A percentile compares a stretch with the other conserved stretches of the same genome.
phyloP scores from a whole-genome alignment of 1,140 invertebrate genomes.

The Metaphire vulgaris region DNA sequence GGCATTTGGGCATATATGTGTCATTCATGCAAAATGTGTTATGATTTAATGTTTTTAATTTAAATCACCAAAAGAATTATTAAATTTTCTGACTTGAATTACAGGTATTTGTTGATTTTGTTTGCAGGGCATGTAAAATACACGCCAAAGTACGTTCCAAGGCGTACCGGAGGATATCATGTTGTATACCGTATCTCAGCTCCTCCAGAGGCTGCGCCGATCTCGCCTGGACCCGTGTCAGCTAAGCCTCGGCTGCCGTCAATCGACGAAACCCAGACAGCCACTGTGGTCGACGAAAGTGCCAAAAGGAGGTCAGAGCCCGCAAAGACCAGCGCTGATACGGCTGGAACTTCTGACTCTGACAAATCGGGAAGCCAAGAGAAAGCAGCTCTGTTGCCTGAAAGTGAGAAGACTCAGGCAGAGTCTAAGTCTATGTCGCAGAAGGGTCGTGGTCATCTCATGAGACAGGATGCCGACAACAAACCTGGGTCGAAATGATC shows the following conservation, averaged over 20 bases:
- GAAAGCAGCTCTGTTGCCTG: background rate
- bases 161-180: background rate
- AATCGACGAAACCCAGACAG: background rate
- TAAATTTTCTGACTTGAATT: too few species aligned
- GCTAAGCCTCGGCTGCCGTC: background rate
- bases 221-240: too few species aligned
- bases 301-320: too few species aligned
- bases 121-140: background rate
- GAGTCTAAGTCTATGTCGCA: background rate
- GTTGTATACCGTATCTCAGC: background rate
- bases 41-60: too few species aligned
- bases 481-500: too few species aligned
- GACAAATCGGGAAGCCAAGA: too few species aligned
- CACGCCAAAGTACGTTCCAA: background rate
- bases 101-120: background rate
- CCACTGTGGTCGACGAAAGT: background rate
- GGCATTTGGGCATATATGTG: too few species aligned
- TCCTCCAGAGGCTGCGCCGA: background rate
- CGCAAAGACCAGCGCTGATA: too few species aligned
- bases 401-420: background rate
- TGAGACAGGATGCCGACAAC: background rate
- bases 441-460: background rate
- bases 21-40: too few species aligned
- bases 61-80: too few species aligned
- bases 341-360: too few species aligned